Evolutionary conservation across 2,797 vertebrate genomes (phyloP), one percentile per base, ranked within the genome.

Genomic region (Xiphorhynchus erythropygius): DNA sequence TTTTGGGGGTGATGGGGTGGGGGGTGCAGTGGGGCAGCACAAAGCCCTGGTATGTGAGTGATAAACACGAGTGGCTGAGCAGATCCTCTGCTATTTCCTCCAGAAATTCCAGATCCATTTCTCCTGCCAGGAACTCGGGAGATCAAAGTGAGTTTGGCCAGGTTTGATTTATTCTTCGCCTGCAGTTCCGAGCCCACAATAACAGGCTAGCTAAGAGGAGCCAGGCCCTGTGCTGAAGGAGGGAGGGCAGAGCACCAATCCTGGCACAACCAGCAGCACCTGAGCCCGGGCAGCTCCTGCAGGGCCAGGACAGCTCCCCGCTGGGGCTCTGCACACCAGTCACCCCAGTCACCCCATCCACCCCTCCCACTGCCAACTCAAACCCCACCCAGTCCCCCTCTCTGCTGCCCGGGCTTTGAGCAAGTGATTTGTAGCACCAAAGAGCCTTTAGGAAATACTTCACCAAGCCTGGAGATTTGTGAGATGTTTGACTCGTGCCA

Each of bases 111-210:
- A 86, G 62, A 44, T 32, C 2, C n/a, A 7, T 1, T 23, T 62
- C 42, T 4, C 2, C 30, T 39, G 62, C 81, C 81, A 91, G 62
- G 22, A 89, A 32, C 49, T 33, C 49, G 2, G 69, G 35, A 88
- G 81, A 87, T 52, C 70, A 37, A 75, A 88, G 78, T 5, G n/a
- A 56, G 70, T 64, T 24, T 5, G 77, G 57, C 30, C 89, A 89
- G 93, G 87, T 92, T 60, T 75, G 65, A 57, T 74, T 70, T 84
- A 49, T 53, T 49, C 91, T 70, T 18, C 52, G 68, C 11, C 71
- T 73, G 69, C 86, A 78, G n/a, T 24, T 53, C 57, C 11, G 42
- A 75, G 44, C 59, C 65, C 9, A 4, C 77, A 80, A 8, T 6
- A 65, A 46, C 53, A 84, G 56, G 47, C 4, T 10, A 46, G 69